Evolutionary conservation across 2,797 vertebrate species (phyloP), one percentile per base, ranked within the genome.

Genomic region (Ceyx erithaca): DNA sequence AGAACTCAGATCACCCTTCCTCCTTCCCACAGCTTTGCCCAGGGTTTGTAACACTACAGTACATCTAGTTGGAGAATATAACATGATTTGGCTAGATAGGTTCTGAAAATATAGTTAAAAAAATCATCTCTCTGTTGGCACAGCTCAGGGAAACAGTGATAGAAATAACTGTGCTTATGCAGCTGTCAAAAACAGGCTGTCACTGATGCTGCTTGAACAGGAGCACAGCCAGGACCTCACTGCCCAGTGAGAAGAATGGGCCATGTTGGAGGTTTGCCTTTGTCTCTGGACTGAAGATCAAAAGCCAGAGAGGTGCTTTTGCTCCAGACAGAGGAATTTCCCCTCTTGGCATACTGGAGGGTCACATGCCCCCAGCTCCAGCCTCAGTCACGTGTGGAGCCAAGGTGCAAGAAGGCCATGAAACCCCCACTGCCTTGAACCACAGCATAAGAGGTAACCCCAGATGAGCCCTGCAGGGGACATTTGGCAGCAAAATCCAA

Each of bases 91-190:
- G 87, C 40, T 83, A 43, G 62, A 62, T 62, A 83, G 59, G 69
- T 23, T 46, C 69, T 92, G 81, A 89, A 91, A 92, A 93, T 75
- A 78, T 5, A 78, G 80, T n/a, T 37, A 14, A 14, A 18, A n/a
- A 63, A 63, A 35, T 12, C 21, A 14, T 23, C 51, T 83, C 43
- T 67, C 30, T 77, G 72, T 70, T 85, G 84, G 92, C 80, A 88
- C 54, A 80, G 75, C 84, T 91, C 64, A n/a, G 90, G 91, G 83
- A 96, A 97, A 92, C 70, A 89, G 87, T 92, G 89, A 88, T 95
- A 70, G 89, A 92, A 94, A 95, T 92, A 95, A 92, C 89, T 28
- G 61, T 93, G 73, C 93, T 93, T 90, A 69, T 89, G 64, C 71
- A 90, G 84, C 89, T 95, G 90, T 85, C 87, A 90, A 90, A 94